Conservation (phyloP, 1,140 invertebrate species). For the Harpegnathos saltator region DNA sequence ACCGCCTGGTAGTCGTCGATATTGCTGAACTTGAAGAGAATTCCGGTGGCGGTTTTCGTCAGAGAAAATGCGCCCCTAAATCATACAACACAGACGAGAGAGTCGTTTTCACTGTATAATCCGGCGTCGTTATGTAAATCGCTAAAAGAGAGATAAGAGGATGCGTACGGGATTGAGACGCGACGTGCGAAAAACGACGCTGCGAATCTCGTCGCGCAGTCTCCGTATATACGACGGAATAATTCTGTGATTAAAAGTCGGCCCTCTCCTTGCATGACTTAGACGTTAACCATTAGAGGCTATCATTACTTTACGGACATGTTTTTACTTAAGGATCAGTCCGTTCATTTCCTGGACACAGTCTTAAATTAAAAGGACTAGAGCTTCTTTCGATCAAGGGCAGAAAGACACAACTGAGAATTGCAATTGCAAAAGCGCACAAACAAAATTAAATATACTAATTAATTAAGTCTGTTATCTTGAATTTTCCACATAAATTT, state of each 20-base stretch:
- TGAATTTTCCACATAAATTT: too few species aligned
- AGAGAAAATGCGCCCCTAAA: constrained; percentile 92
- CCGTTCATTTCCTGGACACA: too few species aligned
- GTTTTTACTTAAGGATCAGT: too few species aligned
- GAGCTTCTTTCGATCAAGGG: too few species aligned
- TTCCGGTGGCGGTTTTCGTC: constrained; percentile 94
- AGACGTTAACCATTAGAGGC: not conserved
- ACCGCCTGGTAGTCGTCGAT: constrained; percentile 94
- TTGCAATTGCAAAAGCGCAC: too few species aligned
- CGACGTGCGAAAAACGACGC: not conserved
- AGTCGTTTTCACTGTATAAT: constrained; percentile 14
- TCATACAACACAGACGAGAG: constrained; percentile 41
- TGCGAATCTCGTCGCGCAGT: not conserved
- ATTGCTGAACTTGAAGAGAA: constrained; percentile 94
- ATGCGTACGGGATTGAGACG: not conserved
- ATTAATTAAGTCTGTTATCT: too few species aligned
- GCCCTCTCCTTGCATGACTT: not conserved
- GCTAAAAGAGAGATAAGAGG: not conserved
- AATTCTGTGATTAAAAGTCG: not conserved
- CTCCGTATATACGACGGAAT: not conserved
- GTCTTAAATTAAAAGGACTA: too few species aligned
- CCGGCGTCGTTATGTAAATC: not conserved
- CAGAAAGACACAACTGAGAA: too few species aligned
- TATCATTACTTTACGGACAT: too few species aligned
- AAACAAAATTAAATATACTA: too few species aligned